Percentiles rank a stretch among this genome's conserved stretches.
Conservation (phyloP, 2,888 invertebrate species). For the Melieria crassipennis region DNA sequence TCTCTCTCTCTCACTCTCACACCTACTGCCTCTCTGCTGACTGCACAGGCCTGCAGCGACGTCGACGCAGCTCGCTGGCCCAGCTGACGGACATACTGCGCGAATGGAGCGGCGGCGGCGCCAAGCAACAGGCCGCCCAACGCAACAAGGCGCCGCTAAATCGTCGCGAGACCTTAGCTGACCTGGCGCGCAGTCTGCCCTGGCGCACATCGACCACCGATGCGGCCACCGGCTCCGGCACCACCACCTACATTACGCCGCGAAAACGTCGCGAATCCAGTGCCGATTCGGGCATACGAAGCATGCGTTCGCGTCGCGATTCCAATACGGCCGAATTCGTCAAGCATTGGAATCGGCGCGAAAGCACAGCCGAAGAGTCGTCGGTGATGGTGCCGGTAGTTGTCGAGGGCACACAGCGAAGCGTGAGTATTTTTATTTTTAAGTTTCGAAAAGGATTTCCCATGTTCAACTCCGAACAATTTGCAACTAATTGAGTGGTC, state of each 20-base stretch:
- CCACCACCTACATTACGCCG: slow-evolving; percentile 64
- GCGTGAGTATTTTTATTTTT: slow-evolving; percentile 45
- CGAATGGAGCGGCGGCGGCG: slow-evolving; percentile 82
- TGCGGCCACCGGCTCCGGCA: slow-evolving; percentile 62
- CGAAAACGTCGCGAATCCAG: slow-evolving; percentile 88
- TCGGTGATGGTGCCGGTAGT: slow-evolving; percentile 48
- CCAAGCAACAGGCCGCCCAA: slow-evolving; percentile 63
- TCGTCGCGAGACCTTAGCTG: slow-evolving; percentile 87
- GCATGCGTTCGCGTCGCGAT: slow-evolving; percentile 78
- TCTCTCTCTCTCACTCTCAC: background rate
- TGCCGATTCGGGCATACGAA: slow-evolving; percentile 85
- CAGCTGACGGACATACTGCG: slow-evolving; percentile 88
- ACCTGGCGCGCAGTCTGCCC: slow-evolving; percentile 84
- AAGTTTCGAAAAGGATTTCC: background rate
- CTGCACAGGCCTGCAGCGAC: slow-evolving; percentile 71
- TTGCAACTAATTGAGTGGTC: no score
- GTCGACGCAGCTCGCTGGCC: slow-evolving; percentile 85
- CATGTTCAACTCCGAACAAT: no score
- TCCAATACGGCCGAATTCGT: slow-evolving; percentile 81
- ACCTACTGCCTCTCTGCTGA: slow-evolving; percentile 28
- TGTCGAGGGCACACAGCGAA: slow-evolving; percentile 48
- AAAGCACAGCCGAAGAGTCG: slow-evolving; percentile 68
- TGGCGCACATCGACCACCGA: slow-evolving; percentile 78
- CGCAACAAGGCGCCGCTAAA: slow-evolving; percentile 73
- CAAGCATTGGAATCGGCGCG: slow-evolving; percentile 76